Evolutionary conservation across 2,888 invertebrate genomes (phyloP).

Genomic region (Eupsilia transversa): DNA sequence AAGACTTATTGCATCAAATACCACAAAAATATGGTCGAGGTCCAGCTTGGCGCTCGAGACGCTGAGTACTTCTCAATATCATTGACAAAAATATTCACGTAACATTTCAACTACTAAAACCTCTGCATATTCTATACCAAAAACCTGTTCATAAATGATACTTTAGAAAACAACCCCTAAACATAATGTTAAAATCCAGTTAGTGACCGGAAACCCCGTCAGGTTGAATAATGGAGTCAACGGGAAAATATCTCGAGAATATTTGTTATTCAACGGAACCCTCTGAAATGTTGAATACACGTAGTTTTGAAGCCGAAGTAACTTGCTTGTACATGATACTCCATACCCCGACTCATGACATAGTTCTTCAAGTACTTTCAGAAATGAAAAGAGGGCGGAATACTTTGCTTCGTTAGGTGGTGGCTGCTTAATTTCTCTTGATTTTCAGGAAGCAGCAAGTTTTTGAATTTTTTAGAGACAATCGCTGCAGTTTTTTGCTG

Average conservation of each 20-base stretch:
- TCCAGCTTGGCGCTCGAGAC: neutral
- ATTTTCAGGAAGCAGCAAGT: neutral
- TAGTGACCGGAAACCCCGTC: slow-evolving; percentile 47
- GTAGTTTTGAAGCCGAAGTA: slow-evolving; percentile 38
- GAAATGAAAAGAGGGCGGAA: slow-evolving; percentile 12
- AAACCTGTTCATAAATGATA: slow-evolving; percentile 41
- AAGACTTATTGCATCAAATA: neutral
- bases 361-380: slow-evolving; percentile 26
- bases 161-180: slow-evolving; percentile 31
- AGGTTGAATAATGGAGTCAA: slow-evolving; percentile 51
- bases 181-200: slow-evolving; percentile 46
- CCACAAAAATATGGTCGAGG: neutral
- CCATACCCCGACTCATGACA: slow-evolving; percentile 16
- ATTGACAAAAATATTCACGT: neutral
- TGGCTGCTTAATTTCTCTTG: neutral
- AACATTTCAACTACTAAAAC: neutral
- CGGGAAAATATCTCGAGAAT: slow-evolving; percentile 30
- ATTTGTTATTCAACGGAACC: slow-evolving; percentile 44
- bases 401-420: neutral
- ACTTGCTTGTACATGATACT: slow-evolving; percentile 39
- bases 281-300: slow-evolving; percentile 36
- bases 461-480: neutral
- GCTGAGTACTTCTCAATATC: neutral
- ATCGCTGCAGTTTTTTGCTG: neutral
- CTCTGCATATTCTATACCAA: neutral